These are phyloP conservation scores for Ormyrus pomaceus DNA, from an alignment of 2,888 invertebrate genomes.

Conservation along the genomic window DNA sequence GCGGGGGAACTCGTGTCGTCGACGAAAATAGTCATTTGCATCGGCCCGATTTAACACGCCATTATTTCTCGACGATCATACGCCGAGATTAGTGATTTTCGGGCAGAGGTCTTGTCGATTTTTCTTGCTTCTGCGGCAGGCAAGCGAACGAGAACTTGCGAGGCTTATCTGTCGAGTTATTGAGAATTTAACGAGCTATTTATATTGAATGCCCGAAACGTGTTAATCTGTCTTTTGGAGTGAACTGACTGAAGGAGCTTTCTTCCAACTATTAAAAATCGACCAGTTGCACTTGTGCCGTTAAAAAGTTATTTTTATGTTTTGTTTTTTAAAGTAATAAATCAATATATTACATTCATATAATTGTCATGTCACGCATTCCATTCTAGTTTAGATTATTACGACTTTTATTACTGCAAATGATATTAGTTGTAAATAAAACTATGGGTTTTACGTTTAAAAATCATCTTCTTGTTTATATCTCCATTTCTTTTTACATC, in stretches of 20 bases:
- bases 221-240: neutral
- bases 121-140: neutral
- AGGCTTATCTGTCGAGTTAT: constrained; percentile 10
- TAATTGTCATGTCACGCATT: too few relatives aligned
- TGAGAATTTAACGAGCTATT: constrained; percentile 21
- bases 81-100: constrained; percentile 20
- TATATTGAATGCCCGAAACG: neutral
- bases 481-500: too few relatives aligned
- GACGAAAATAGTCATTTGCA: constrained; percentile 36
- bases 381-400: too few relatives aligned
- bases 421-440: too few relatives aligned
- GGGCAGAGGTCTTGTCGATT: neutral
- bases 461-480: too few relatives aligned
- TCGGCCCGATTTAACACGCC: constrained; percentile 15
- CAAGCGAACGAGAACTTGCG: neutral
- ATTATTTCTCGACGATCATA: constrained; percentile 22
- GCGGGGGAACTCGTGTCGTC: neutral
- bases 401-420: too few relatives aligned
- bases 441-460: too few relatives aligned
- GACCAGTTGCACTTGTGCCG: too few relatives aligned
- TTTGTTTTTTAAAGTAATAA: too few relatives aligned
- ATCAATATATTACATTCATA: too few relatives aligned
- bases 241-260: neutral
- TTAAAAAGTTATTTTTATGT: too few relatives aligned
- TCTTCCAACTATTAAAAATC: too few relatives aligned